phyloP scores from a whole-genome alignment of 2,113 vertebrate genomes.

The Psephotus haematonotus region DNA sequence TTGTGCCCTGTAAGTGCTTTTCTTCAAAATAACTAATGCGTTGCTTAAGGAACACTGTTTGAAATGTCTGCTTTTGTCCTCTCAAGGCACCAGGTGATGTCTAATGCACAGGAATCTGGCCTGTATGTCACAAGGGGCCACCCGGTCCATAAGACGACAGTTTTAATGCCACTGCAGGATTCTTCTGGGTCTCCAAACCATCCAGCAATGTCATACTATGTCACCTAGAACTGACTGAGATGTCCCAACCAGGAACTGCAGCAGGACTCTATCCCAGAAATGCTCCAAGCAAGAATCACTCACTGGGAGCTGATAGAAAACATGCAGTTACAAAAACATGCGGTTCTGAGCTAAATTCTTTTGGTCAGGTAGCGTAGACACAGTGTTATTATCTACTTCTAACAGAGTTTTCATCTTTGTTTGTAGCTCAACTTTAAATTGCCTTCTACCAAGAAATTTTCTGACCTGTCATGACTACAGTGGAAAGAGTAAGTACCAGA shows the following conservation, averaged over 20 bases:
- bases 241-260: background rate
- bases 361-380: background rate
- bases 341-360: background rate
- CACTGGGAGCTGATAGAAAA: background rate
- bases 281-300: background rate
- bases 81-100: background rate
- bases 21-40: background rate
- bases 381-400: background rate
- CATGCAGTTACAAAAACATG: background rate
- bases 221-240: background rate
- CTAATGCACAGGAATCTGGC: background rate
- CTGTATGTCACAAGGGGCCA: background rate
- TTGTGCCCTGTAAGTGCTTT: background rate
- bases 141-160: fast-evolving
- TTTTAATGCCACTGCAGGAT: fast-evolving
- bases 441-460: background rate
- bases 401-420: background rate
- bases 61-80: background rate
- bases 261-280: background rate
- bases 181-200: background rate
- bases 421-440: conserved; percentile 1
- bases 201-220: background rate
- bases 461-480: background rate
- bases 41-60: background rate
- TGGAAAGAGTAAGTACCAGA: background rate